Percentiles rank a stretch among this genome's conserved stretches.
phyloP scores from a whole-genome alignment of 2,797 vertebrate genomes.

The Hoplostethus mediterraneus region DNA sequence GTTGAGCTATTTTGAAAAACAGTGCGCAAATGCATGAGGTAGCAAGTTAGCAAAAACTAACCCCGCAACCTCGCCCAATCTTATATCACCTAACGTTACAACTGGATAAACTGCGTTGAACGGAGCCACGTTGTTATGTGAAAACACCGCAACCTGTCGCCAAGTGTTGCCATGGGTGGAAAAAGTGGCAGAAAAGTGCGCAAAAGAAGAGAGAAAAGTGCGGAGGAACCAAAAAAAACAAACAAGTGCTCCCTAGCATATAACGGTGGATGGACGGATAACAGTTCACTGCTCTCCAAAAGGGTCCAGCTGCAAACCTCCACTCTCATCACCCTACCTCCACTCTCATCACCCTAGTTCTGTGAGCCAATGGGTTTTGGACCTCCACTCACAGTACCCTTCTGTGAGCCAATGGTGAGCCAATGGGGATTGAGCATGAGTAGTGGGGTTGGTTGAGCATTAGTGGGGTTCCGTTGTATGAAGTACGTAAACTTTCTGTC shows the following conservation, averaged over 20 bases:
- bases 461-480: too few relatives aligned
- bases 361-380: too few relatives aligned
- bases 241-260: constrained; percentile 40
- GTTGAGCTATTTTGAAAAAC: background rate
- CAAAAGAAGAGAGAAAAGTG: constrained; percentile 40
- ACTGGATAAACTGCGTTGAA: constrained; percentile 52
- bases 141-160: constrained; percentile 66
- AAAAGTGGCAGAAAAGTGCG: constrained; percentile 61
- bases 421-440: too few relatives aligned
- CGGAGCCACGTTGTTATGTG: constrained; percentile 71
- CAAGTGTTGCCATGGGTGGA: constrained; percentile 47
- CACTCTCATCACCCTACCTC: too few relatives aligned
- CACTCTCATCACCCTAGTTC: too few relatives aligned
- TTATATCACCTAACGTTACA: background rate
- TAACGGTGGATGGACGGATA: constrained; percentile 71
- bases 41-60: constrained; percentile 63
- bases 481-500: too few relatives aligned
- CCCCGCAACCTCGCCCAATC: constrained; percentile 69
- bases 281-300: constrained; percentile 91
- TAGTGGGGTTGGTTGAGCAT: too few relatives aligned
- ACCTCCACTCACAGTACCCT: too few relatives aligned
- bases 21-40: constrained; percentile 11
- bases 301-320: too few relatives aligned
- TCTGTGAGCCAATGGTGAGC: too few relatives aligned
- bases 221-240: constrained; percentile 14